Evolutionary conservation across 2,797 vertebrate genomes (phyloP).

Genomic region (Rhadinocentrus ornatus): DNA sequence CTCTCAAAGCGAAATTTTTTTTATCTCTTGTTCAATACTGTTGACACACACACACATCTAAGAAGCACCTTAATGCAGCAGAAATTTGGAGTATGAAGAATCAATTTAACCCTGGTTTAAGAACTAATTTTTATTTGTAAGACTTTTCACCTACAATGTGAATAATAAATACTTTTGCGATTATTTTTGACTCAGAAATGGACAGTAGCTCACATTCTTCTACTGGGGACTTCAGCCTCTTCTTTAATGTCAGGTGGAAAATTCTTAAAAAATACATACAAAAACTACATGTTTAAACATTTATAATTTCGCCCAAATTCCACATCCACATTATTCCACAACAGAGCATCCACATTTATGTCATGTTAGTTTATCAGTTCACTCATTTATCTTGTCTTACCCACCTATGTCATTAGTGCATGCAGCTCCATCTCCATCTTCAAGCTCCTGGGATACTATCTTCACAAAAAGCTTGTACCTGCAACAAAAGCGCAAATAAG

Average conservation of each 20-base stretch:
- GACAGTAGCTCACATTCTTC: not conserved
- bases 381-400: constrained; percentile 1
- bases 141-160: not conserved
- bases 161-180: not conserved
- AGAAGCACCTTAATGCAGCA: not conserved
- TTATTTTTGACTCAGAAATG: not conserved
- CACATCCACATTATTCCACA: no score
- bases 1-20: no score
- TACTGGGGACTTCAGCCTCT: not conserved
- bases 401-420: constrained; percentile 34
- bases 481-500: constrained; percentile 10
- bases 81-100: not conserved
- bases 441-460: constrained; percentile 84
- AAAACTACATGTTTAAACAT: not conserved
- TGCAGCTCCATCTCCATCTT: constrained; percentile 5
- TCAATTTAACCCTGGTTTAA: not conserved
- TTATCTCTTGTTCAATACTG: no score
- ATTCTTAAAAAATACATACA: not conserved
- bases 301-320: not conserved
- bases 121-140: not conserved
- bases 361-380: not conserved
- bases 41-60: no score
- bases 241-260: not conserved
- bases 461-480: constrained; percentile 90
- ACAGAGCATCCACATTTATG: no score